Conservation (phyloP, 2,113 vertebrate genomes). For the Recurvirostra avosetta region DNA sequence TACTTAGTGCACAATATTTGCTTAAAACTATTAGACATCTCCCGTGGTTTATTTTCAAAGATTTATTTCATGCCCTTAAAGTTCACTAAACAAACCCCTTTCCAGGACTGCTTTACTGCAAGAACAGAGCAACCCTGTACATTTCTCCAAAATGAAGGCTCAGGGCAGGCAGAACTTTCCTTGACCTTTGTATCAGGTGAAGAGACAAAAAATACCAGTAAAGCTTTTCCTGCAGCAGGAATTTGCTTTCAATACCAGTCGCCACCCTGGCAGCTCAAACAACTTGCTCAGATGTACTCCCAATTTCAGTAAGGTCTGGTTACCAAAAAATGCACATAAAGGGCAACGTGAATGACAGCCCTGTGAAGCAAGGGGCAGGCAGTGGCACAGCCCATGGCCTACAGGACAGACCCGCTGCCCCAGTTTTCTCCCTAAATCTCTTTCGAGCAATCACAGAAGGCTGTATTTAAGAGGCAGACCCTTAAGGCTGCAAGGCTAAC, state of each 20-base stretch:
- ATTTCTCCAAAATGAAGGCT: background rate
- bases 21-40: background rate
- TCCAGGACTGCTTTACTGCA: background rate
- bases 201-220: background rate
- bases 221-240: background rate
- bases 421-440: background rate
- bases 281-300: background rate
- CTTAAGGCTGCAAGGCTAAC: background rate
- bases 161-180: background rate
- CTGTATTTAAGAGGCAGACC: background rate
- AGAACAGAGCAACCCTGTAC: too few relatives aligned
- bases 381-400: background rate
- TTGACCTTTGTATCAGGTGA: background rate
- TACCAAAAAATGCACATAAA: background rate
- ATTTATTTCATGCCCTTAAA: background rate
- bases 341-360: background rate
- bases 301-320: background rate
- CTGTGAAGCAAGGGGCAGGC: background rate
- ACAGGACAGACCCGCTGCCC: background rate
- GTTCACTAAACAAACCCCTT: background rate
- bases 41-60: background rate
- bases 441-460: background rate
- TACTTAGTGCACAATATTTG: background rate
- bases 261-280: background rate
- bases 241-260: background rate